Percentiles rank a stretch among this genome's conserved stretches.
phyloP scores from a whole-genome alignment of 2,888 invertebrate species.

The Heliconius ethilla region DNA sequence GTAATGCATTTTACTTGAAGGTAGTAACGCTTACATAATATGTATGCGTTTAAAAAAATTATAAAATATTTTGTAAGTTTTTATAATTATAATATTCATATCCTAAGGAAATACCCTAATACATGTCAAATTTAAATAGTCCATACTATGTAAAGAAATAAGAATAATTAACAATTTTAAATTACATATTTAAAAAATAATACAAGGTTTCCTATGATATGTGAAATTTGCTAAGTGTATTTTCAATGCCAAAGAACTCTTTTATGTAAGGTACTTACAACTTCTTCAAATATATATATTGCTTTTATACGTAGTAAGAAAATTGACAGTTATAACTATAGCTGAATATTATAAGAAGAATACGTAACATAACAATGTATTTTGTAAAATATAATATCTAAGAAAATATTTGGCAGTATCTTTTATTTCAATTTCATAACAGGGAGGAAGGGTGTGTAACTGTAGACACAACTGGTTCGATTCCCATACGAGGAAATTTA shows the following conservation, averaged over 20 bases:
- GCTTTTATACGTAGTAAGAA: neutral
- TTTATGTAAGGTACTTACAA: neutral
- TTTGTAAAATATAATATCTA: neutral
- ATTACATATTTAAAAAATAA: neutral
- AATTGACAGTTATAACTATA: conserved; percentile 1
- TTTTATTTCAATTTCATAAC: neutral
- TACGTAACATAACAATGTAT: conserved; percentile 3
- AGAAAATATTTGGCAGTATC: neutral
- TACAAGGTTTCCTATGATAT: neutral
- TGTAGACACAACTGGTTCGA: too few relatives aligned
- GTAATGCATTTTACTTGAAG: too few relatives aligned
- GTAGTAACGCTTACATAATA: too few relatives aligned
- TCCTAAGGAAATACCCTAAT: too few relatives aligned
- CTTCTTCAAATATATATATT: neutral
- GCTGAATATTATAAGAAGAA: neutral
- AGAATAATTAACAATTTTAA: neutral
- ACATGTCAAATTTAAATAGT: too few relatives aligned
- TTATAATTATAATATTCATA: too few relatives aligned
- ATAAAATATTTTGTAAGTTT: too few relatives aligned
- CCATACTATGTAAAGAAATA: neutral
- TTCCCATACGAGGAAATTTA: too few relatives aligned
- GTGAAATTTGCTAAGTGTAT: neutral
- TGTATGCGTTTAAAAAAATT: too few relatives aligned
- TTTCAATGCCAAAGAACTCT: conserved; percentile 12
- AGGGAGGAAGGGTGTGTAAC: too few relatives aligned